Percentiles rank a stretch among this genome's conserved stretches.
phyloP scores from a whole-genome alignment of 2,797 vertebrate genomes.

The Falco naumanni region DNA sequence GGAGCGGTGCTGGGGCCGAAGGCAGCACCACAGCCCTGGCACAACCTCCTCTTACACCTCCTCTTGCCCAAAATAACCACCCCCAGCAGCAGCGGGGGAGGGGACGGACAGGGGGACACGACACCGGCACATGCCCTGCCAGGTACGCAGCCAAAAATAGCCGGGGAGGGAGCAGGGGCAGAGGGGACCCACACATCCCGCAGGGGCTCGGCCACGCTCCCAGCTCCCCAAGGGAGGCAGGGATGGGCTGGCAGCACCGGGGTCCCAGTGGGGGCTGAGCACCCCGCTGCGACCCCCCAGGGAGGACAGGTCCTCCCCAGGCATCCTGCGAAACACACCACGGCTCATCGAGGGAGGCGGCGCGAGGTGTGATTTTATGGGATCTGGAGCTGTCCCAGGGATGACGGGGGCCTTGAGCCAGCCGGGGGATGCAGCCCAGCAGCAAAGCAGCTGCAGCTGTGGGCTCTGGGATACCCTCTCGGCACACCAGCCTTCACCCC shows the following conservation, averaged over 20 bases:
- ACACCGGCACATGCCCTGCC: background rate
- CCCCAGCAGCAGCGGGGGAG: fast-evolving
- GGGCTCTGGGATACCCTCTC: background rate
- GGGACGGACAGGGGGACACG: too few species aligned
- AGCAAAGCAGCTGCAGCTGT: fast-evolving
- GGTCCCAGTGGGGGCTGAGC: background rate
- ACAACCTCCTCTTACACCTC: background rate
- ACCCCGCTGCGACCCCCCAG: fast-evolving
- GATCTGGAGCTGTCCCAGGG: background rate
- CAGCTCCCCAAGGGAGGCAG: background rate
- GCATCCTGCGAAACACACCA: fast-evolving
- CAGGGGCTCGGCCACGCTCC: background rate
- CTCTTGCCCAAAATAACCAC: background rate
- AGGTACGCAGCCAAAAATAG: background rate
- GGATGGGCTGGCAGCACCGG: background rate
- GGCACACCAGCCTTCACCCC: background rate
- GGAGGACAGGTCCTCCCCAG: background rate
- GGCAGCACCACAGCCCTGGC: background rate
- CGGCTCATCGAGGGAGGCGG: fast-evolving
- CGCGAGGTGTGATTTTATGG: background rate
- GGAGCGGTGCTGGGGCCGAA: fast-evolving
- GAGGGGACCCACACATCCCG: background rate
- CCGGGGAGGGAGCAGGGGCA: fast-evolving
- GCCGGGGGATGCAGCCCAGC: background rate
- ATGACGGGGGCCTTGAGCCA: fast-evolving